phyloP scores from a whole-genome alignment of 2,888 invertebrate species.

The Polyploca ridens region DNA sequence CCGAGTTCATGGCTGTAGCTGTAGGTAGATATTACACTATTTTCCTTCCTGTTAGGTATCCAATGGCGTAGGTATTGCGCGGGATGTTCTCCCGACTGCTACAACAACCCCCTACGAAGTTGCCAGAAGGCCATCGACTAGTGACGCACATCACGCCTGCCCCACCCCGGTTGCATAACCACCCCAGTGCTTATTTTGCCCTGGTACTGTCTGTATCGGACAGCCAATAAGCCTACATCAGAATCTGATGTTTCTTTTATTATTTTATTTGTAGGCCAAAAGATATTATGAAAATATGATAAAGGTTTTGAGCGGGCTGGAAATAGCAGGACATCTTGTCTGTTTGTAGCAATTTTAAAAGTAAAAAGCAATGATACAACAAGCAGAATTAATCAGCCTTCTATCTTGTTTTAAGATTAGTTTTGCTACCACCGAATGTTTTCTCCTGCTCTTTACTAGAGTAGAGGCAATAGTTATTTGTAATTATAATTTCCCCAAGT shows the following conservation, averaged over 20 bases:
- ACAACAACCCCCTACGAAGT: slow-evolving; percentile 32
- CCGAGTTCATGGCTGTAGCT: slow-evolving; percentile 3
- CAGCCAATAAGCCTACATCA: slow-evolving; percentile 50
- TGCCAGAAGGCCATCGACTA: slow-evolving; percentile 27
- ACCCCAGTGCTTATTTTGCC: slow-evolving; percentile 42
- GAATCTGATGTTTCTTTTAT: slow-evolving; percentile 24
- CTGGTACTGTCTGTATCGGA: slow-evolving; percentile 58
- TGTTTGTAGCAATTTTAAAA: too few species aligned
- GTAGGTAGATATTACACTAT: neutral
- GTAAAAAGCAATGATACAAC: too few species aligned
- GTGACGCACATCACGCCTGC: slow-evolving; percentile 51
- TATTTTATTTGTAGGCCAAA: slow-evolving; percentile 17
- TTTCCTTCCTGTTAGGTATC: slow-evolving; percentile 3
- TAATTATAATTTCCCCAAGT: neutral
- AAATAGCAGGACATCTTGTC: too few species aligned
- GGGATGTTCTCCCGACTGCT: neutral
- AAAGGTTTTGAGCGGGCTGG: too few species aligned
- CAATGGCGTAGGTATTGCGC: slow-evolving; percentile 3
- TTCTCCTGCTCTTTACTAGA: neutral
- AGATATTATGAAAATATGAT: slow-evolving; percentile 12
- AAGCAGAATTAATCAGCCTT: too few species aligned
- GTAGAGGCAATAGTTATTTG: neutral
- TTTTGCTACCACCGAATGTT: too few species aligned
- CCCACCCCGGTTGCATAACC: slow-evolving; percentile 39
- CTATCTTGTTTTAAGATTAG: too few species aligned